Conservation (phyloP, 2,888 invertebrate genomes). For the Lutraria lutraria region DNA sequence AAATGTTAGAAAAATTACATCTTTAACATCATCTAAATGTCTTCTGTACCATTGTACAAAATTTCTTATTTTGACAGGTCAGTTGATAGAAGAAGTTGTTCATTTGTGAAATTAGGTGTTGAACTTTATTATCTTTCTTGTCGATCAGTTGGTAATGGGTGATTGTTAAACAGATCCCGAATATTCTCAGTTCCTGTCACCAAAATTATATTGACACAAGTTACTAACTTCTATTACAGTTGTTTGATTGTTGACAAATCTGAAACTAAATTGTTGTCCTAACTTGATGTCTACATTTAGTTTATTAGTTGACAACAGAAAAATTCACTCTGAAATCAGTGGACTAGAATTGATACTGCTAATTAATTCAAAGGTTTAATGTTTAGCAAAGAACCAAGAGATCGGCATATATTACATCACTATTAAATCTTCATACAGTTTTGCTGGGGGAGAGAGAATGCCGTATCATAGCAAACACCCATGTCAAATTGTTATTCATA, state of each 20-base stretch:
- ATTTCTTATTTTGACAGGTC: not conserved
- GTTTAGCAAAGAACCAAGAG: no score
- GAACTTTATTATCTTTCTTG: slow-evolving; percentile 2
- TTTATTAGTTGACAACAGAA: not conserved
- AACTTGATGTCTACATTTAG: not conserved
- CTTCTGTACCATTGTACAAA: not conserved
- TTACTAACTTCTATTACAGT: not conserved
- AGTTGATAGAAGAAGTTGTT: not conserved
- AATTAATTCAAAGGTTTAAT: no score
- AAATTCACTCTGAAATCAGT: no score
- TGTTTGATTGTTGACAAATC: slow-evolving; percentile 9
- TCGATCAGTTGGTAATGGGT: not conserved
- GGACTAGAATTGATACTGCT: no score
- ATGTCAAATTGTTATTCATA: no score
- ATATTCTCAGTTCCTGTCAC: not conserved
- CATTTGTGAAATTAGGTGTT: slow-evolving; percentile 25
- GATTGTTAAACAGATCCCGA: not conserved
- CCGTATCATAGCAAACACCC: no score
- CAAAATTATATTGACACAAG: not conserved
- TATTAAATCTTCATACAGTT: no score
- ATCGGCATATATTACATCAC: no score
- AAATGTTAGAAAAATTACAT: slow-evolving; percentile 12
- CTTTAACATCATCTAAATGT: not conserved
- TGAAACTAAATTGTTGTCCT: not conserved
- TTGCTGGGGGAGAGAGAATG: no score